Percentiles rank a stretch among this genome's conserved stretches.
phyloP scores from a whole-genome alignment of 1,140 invertebrate genomes.

The Phortica variegata region DNA sequence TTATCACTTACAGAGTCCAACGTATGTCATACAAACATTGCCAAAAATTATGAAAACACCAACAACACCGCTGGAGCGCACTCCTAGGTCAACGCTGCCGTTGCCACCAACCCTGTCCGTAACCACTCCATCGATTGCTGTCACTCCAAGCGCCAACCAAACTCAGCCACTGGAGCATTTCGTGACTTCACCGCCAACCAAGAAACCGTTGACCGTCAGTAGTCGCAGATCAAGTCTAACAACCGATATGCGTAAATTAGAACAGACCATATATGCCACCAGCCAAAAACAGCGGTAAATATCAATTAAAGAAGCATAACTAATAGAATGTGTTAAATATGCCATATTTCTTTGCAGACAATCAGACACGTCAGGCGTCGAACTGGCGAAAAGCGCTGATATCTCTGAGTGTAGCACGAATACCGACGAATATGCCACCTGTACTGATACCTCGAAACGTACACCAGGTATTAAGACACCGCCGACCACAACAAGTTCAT shows the following conservation, averaged over 20 bases:
- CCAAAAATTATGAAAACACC: slow-evolving; percentile 38
- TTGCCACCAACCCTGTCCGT: slow-evolving; percentile 30
- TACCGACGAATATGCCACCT: slow-evolving; percentile 84
- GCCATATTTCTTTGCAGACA: slow-evolving; percentile 20
- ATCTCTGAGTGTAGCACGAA: slow-evolving; percentile 81
- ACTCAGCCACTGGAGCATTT: slow-evolving; percentile 10
- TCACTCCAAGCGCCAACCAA: slow-evolving; percentile 23
- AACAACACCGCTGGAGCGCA: slow-evolving; percentile 22
- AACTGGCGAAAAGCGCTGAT: slow-evolving; percentile 67
- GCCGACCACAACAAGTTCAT: slow-evolving; percentile 54
- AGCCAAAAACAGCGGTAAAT: too few species aligned
- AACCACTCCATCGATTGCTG: slow-evolving; percentile 34
- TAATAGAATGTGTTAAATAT: too few species aligned
- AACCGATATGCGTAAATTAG: too few species aligned
- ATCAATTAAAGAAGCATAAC: too few species aligned
- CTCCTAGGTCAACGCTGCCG: slow-evolving; percentile 12
- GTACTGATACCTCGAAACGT: slow-evolving; percentile 73
- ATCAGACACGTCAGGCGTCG: slow-evolving; percentile 25
- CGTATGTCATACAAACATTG: slow-evolving; percentile 43
- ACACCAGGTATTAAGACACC: slow-evolving; percentile 60
- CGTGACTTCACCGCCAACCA: too few species aligned
- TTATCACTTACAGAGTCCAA: slow-evolving; percentile 31
- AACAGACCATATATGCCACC: too few species aligned
- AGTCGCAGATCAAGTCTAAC: too few species aligned
- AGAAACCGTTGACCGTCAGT: too few species aligned